phyloP scores from a whole-genome alignment of 2,113 vertebrate species.

The Pteronura brasiliensis region DNA sequence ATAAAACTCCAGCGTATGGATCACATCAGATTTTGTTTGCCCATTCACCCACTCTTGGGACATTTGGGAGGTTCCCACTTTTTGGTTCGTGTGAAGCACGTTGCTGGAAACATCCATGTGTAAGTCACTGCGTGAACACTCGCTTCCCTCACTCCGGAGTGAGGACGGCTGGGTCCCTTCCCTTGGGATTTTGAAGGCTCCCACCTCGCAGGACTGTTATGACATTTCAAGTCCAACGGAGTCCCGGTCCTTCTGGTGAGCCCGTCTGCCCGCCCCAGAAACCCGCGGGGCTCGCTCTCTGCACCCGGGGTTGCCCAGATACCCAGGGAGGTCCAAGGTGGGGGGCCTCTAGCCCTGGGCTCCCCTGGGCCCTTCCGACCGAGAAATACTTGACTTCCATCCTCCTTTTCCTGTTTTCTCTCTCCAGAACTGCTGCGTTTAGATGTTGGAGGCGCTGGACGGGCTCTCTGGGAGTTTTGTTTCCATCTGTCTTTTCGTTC shows the following conservation, averaged over 20 bases:
- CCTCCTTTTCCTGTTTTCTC: not conserved
- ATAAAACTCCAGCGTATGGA: not conserved
- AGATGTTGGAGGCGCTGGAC: not conserved
- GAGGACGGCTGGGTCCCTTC: not conserved
- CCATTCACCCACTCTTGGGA: not conserved
- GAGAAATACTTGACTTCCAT: not conserved
- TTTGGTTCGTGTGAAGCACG: too few species aligned
- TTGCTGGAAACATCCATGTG: accelerated
- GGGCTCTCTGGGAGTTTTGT: not conserved
- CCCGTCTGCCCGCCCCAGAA: not conserved
- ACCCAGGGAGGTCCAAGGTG: accelerated
- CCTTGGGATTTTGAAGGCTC: not conserved
- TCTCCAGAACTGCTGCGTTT: not conserved
- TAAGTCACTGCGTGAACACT: not conserved
- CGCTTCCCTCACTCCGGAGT: not conserved
- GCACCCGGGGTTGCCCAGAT: not conserved
- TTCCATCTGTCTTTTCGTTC: not conserved
- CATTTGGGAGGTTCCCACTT: not conserved
- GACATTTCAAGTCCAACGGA: not conserved
- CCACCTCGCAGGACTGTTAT: not conserved
- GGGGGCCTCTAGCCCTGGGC: not conserved
- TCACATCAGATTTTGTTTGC: too few species aligned
- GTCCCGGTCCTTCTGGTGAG: not conserved
- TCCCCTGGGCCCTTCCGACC: not conserved
- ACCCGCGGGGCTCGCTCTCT: accelerated